These are phyloP conservation scores for Anguilla pacifica DNA, from an alignment of 2,797 vertebrate species.

Conservation along the genomic window DNA sequence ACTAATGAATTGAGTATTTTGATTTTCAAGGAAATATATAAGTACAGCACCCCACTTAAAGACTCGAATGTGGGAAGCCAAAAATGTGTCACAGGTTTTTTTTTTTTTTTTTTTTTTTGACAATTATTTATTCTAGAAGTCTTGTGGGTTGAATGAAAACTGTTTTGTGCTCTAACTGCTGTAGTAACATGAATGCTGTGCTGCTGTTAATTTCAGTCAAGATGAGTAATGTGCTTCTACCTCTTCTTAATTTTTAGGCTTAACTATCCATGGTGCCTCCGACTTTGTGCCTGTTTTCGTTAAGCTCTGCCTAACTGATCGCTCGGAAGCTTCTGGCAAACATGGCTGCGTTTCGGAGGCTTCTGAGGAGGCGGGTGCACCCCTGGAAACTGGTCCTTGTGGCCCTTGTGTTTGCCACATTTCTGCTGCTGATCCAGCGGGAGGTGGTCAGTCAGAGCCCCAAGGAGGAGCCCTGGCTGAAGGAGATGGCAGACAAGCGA, in stretches of 20 bases:
- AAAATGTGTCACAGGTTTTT: slow-evolving; percentile 5
- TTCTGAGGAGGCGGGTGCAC: slow-evolving; percentile 80
- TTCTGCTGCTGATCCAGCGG: slow-evolving; percentile 94
- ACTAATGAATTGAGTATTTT: neutral
- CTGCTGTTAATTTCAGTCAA: neutral
- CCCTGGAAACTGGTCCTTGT: slow-evolving; percentile 85
- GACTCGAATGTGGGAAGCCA: slow-evolving; percentile 27
- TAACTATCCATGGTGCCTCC: slow-evolving; percentile 41
- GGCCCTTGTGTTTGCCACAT: slow-evolving; percentile 84
- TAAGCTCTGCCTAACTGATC: slow-evolving; percentile 48
- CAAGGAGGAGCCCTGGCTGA: slow-evolving; percentile 82
- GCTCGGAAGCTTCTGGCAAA: slow-evolving; percentile 43
- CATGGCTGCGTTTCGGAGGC: slow-evolving; percentile 82
- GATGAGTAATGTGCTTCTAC: slow-evolving; percentile 3
- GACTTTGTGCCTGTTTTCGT: slow-evolving; percentile 50
- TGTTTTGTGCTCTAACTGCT: neutral
- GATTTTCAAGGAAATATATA: neutral
- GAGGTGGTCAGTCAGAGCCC: slow-evolving; percentile 85
- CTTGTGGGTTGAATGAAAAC: slow-evolving; percentile 24
- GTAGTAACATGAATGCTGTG: neutral
- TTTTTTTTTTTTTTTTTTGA: neutral
- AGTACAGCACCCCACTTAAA: neutral
- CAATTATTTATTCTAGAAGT: slow-evolving; percentile 47
- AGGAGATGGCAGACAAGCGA: slow-evolving; percentile 79
- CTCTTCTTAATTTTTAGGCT: slow-evolving; percentile 38